Base-by-base conservation (phyloP, 2,113 vertebrate genomes). In the Oncorhynchus clarkii region DNA sequence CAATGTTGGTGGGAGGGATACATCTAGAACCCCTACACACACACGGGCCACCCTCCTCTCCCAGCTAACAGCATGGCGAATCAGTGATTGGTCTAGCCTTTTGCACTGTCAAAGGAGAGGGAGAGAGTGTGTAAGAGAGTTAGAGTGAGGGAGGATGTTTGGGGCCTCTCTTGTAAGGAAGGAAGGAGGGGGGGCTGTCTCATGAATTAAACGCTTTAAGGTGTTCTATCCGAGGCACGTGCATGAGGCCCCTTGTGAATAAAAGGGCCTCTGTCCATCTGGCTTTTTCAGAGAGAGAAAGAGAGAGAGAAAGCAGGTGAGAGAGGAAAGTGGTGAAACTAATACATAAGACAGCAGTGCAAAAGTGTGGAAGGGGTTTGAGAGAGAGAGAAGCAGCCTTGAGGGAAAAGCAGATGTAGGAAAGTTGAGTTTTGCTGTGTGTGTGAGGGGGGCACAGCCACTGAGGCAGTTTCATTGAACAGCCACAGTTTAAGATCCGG, bases 151-250 rank as follows among this genome's bases (percentile, higher is more conserved):
- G 75, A 80, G 64, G 85, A 80, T 81, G 84, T 78, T 75, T 71
- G 72, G 76, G 79, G 81, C 74, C 76, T 64, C 73, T 68, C 82
- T 79, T 85, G 83, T 80, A 86, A 85, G 74, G 16, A 54, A 18
- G 51, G 51, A 5, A 16, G 51, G 82, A 81, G 86, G 86, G 88
- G 89, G 68, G 78, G 84, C 85, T 70, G 78, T 86, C 85, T 86
- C 84, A 84, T 91, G 87, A 92, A 93, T 93, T 82, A 92, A 90
- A 90, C 79, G 86, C 89, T 78, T 88, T 82, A 83, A 90, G 90
- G 88, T 88, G 90, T 88, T 60, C 86, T 89, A 89, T 92, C 88
- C 87, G 86, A 87, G 91, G 90, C 92, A 93, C 92, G 92, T 92
- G 92, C 88, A 87, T 80, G 70, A 72, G 80, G 84, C 81, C 88